phyloP scores from a whole-genome alignment of 2,888 invertebrate species.

The Camptogramma bilineatum region DNA sequence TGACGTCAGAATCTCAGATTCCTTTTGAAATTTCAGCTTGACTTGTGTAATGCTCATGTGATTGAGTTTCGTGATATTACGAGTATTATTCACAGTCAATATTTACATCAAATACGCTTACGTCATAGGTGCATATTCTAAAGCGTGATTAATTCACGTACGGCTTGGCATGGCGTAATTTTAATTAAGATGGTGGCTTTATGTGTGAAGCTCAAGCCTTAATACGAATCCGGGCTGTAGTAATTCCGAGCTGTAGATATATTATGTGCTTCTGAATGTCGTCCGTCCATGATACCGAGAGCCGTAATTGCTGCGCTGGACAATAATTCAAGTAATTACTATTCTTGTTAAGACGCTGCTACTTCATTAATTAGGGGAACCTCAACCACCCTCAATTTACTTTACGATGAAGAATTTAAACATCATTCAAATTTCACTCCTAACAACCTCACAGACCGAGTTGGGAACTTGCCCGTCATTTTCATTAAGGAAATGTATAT shows the following conservation, averaged over 20 bases:
- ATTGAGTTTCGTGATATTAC: not conserved
- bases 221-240: conserved; percentile 38
- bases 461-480: conserved; percentile 39
- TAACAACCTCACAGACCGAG: conserved; percentile 51
- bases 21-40: conserved; percentile 23
- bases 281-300: conserved; percentile 29
- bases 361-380: conserved; percentile 75
- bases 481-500: conserved; percentile 30
- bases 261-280: conserved; percentile 30
- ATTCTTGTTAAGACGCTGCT: conserved; percentile 62
- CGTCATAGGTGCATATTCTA: conserved; percentile 22
- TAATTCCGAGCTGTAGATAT: conserved; percentile 29
- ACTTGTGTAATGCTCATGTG: conserved; percentile 3
- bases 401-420: conserved; percentile 65
- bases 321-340: conserved; percentile 67
- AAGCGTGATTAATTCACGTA: conserved; percentile 32
- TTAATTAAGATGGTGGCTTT: conserved; percentile 37
- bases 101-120: conserved; percentile 24
- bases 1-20: conserved; percentile 28
- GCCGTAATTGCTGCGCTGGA: conserved; percentile 47
- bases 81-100: conserved; percentile 15
- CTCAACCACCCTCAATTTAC: conserved; percentile 64
- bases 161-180: conserved; percentile 26
- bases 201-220: conserved; percentile 30
- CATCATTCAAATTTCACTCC: conserved; percentile 61